These are phyloP conservation scores for Phyllotis vaccarum DNA, from an alignment of 2,797 vertebrate species.

Conservation along the genomic window DNA sequence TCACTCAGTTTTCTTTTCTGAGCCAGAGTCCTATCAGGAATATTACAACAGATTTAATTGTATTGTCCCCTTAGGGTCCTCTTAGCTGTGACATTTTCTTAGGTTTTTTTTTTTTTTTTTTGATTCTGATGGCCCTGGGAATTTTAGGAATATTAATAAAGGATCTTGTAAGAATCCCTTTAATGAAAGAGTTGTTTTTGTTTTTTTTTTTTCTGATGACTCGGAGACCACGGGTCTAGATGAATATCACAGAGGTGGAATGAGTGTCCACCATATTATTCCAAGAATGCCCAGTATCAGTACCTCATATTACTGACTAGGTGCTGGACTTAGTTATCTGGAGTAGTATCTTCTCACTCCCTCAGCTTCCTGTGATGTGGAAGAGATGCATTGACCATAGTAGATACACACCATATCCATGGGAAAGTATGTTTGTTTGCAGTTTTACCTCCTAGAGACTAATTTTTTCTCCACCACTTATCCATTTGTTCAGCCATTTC, in stretches of 20 bases:
- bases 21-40: not conserved
- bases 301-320: not conserved
- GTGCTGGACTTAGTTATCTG: not conserved
- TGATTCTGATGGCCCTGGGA: constrained; percentile 28
- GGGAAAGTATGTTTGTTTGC: not conserved
- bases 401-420: not conserved
- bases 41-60: not conserved
- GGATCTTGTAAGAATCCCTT: not conserved
- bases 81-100: constrained; percentile 9
- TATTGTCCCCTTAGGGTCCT: not conserved
- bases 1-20: not conserved
- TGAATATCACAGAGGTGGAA: not conserved
- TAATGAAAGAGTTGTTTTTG: not conserved
- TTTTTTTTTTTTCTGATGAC: constrained; percentile 14
- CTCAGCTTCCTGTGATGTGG: accelerated
- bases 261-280: not conserved
- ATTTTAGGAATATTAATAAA: constrained; percentile 36
- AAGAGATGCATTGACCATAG: not conserved
- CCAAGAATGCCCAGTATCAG: not conserved
- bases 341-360: too few species aligned
- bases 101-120: not conserved
- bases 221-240: not conserved
- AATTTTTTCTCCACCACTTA: not conserved
- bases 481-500: not conserved
- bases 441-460: not conserved